Conservation (phyloP, 2,888 invertebrate genomes). For the Tipula vernalis region DNA sequence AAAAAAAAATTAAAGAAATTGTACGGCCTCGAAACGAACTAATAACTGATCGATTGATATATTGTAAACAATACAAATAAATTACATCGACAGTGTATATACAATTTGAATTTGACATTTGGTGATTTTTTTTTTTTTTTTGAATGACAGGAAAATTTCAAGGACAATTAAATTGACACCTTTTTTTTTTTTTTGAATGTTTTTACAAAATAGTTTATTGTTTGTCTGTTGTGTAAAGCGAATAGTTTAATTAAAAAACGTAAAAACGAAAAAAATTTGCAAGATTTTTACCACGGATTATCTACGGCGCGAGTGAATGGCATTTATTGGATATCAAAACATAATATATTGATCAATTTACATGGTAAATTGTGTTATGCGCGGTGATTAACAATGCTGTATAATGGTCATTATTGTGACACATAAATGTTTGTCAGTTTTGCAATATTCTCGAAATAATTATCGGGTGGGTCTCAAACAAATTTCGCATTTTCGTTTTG, state of each 20-base stretch:
- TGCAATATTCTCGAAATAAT: background rate
- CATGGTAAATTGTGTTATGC: background rate
- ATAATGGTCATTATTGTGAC: background rate
- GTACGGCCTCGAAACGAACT: background rate
- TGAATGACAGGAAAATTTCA: constrained; percentile 1
- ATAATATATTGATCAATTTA: background rate
- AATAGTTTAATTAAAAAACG: background rate
- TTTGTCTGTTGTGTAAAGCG: background rate
- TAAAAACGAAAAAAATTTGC: background rate
- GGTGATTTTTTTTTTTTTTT: background rate
- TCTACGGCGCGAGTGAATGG: background rate
- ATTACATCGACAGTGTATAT: background rate
- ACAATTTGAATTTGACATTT: background rate
- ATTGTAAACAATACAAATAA: background rate
- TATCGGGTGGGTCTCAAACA: background rate
- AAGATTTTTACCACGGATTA: background rate
- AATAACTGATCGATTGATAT: background rate
- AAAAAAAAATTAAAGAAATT: too few relatives aligned
- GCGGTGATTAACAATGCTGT: background rate
- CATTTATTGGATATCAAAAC: background rate
- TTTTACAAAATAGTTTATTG: background rate
- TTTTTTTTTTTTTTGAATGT: background rate
- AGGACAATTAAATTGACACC: background rate
- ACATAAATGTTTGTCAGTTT: background rate
- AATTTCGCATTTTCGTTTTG: background rate